Evolutionary conservation across 2,797 vertebrate species (phyloP).

Genomic region (Pseudocheirus occidentalis): DNA sequence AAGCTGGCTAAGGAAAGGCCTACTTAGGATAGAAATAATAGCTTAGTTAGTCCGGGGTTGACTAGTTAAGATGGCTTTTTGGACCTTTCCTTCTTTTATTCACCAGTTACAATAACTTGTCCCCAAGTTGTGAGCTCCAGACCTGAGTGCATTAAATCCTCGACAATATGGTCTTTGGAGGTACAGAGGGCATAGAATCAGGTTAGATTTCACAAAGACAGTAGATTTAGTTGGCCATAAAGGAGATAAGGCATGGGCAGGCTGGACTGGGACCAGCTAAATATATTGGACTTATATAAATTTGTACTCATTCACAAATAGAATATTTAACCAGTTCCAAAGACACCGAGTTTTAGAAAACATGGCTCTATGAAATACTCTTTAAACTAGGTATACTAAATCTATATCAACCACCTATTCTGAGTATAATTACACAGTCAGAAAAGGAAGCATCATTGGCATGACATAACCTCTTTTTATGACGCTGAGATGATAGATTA

Average conservation of each 20-base stretch:
- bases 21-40: neutral
- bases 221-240: neutral
- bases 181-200: neutral
- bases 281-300: neutral
- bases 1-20: neutral
- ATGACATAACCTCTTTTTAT: neutral
- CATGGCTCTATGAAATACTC: neutral
- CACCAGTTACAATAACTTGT: neutral
- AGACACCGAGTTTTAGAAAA: neutral
- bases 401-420: neutral
- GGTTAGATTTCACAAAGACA: neutral
- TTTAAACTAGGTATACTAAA: neutral
- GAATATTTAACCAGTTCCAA: neutral
- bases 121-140: neutral
- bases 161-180: neutral
- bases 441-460: neutral
- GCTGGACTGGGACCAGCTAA: neutral
- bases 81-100: neutral
- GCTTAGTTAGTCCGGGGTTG: neutral
- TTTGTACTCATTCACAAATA: neutral
- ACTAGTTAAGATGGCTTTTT: neutral
- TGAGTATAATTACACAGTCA: neutral
- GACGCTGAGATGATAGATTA: neutral
- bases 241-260: neutral
- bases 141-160: neutral